A percentile compares a stretch with the other conserved stretches of the same genome.
Evolutionary conservation across 2,113 vertebrate genomes (phyloP).

Genomic region (Microtus pennsylvanicus): DNA sequence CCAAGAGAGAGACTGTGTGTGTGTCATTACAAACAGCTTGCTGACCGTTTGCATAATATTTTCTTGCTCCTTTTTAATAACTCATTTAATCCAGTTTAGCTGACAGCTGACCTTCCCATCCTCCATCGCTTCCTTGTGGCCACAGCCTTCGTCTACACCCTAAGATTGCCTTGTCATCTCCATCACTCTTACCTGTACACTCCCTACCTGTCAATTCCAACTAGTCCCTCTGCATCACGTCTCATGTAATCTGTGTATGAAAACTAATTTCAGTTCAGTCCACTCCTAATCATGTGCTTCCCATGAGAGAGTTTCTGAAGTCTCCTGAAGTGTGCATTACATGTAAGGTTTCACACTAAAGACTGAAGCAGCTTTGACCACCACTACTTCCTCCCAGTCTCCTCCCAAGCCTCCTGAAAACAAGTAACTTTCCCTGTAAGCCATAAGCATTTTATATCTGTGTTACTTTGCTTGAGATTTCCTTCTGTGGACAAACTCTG

Average conservation of each 20-base stretch:
- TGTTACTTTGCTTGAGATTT: conserved; percentile 50
- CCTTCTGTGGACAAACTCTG: conserved; percentile 46
- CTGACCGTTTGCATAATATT: neutral
- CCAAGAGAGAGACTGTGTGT: neutral
- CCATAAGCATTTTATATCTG: neutral
- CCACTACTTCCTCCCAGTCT: neutral
- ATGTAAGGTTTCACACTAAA: neutral
- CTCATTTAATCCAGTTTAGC: neutral
- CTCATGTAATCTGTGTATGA: neutral
- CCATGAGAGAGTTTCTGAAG: neutral
- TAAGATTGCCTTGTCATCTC: neutral
- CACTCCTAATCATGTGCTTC: neutral
- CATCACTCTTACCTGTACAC: neutral
- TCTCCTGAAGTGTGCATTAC: neutral
- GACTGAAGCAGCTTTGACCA: neutral
- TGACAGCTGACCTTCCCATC: neutral
- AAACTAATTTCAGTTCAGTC: conserved; percentile 5
- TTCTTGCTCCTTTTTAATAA: neutral
- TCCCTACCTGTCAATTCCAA: neutral
- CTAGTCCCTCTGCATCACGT: neutral
- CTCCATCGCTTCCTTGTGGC: neutral
- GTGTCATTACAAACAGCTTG: neutral
- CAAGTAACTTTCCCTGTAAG: neutral
- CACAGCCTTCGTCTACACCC: neutral
- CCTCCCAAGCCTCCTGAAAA: accelerated